Evolutionary conservation across 2,113 vertebrate species (phyloP), one percentile per base, ranked within the genome.

Genomic region (Caranx melampygus): DNA sequence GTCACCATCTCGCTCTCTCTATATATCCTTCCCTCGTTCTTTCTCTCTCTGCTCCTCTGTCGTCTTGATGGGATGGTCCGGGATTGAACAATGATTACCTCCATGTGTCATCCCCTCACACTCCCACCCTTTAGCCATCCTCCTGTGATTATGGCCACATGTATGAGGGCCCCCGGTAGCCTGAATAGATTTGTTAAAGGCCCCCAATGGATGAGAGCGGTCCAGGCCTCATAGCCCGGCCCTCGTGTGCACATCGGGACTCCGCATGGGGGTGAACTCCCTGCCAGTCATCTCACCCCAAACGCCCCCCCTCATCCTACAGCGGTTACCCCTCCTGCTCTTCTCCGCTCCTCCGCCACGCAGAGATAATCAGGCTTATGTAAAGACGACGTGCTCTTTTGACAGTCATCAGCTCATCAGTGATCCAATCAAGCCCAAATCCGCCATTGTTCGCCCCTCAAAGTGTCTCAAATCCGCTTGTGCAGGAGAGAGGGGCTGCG

Each of bases 361-460:
- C 97, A 97, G 96, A 97, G 97, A 99, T 99, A 99, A 99, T 99
- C 97, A 96, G 97, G 97, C 97, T 99, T 98, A 98, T 98, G 97
- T 98, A 97, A 98, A 97, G 96, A 98, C 94, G 96, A 97, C 96
- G 96, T 96, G 97, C 96, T 99, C 97, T 97, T 98, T 98, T 98
- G 97, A 98, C 97, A 97, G 97, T 97, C 97, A 91, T 74, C 93
- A 94, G 97, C 96, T 96, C 96, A 97, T 98, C 97, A 96, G 96
- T 99, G 98, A 99, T 98, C 98, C 97, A 97, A 97, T 97, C 97
- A 97, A 97, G 96, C 94, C 96, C 95, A 96, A 96, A 92, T 93
- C 94, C 94, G 82, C 95, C 93, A 98, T 99, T 99, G 98, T 99
- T 96, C 93, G 7, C 92, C 80, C 84, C 90, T 93, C 95, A 91